Evolutionary conservation across 2,888 invertebrate species (phyloP), one percentile per base, ranked within the genome.

Genomic region (Galerucella pusilla): DNA sequence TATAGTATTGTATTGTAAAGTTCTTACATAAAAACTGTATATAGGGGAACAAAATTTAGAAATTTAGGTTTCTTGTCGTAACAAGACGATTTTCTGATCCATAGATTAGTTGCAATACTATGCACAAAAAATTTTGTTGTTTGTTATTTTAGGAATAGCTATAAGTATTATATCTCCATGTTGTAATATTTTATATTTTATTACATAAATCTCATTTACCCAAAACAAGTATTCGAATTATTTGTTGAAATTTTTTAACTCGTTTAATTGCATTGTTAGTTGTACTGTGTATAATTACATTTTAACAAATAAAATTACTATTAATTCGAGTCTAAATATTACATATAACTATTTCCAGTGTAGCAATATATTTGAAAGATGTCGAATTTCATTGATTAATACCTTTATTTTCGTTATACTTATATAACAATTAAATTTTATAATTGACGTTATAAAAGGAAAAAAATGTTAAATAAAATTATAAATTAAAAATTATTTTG

Each of bases 121-220:
- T 80, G 85, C 84, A 84, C 84, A 84, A 85, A 81, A 82, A 83
- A 83, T 84, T 84, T 82, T 80, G 84, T 84, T 84, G 80, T 66
- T 83, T 82, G 81, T 81, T 82, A 80, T 77, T 80, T 81, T 81
- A 80, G 75, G 77, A 78, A 67, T 79, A 71, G 78, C 73, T 74
- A 71, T 79, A 80, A 80, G 82, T 81, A 82, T 81, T 82, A 83
- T 80, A 81, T 82, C 79, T 83, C 75, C 81, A 82, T 84, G 84
- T 84, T 84, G 81, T 81, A 81, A 77, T 80, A 80, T 83, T 83
- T 82, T 81, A 83, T 84, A 84, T 84, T 83, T 83, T 84, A 84
- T 83, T 80, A 82, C 72, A 72, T 60, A 66, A 72, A 72, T 72
- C 72, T 72, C 71, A 52, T 65, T 65, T 65, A 66, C 52, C 67